These are phyloP conservation scores for Venusia cambrica DNA, from an alignment of 2,888 invertebrate species.

Conservation along the genomic window DNA sequence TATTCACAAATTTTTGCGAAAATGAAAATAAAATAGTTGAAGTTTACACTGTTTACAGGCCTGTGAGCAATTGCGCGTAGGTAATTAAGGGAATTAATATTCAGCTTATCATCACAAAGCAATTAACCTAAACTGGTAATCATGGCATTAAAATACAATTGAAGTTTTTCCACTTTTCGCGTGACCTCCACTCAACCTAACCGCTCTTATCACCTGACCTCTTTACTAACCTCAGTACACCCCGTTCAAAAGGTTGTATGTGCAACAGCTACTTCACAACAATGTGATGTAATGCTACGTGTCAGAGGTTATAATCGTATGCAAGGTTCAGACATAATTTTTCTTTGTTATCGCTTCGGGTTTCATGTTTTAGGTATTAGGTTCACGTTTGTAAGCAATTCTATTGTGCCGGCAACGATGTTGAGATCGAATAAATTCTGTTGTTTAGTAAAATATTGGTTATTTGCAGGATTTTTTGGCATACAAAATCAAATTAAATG, in stretches of 20 bases:
- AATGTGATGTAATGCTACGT: constrained; percentile 29
- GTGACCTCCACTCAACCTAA: constrained; percentile 58
- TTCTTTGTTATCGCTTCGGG: constrained; percentile 54
- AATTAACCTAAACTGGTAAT: constrained; percentile 16
- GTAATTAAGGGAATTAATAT: too few relatives aligned
- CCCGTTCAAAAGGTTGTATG: constrained; percentile 42
- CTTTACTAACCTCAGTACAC: constrained; percentile 54
- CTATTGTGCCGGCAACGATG: constrained; percentile 38
- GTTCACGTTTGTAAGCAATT: constrained; percentile 50
- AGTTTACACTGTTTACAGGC: too few relatives aligned
- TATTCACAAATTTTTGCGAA: neutral
- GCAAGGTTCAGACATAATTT: constrained; percentile 35
- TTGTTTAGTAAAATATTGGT: too few relatives aligned
- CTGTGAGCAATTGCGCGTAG: too few relatives aligned
- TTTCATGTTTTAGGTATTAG: constrained; percentile 60
- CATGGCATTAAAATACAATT: constrained; percentile 27
- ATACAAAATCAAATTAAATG: too few relatives aligned
- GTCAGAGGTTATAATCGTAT: constrained; percentile 34
- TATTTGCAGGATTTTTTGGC: too few relatives aligned
- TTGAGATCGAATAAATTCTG: too few relatives aligned
- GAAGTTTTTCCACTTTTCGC: constrained; percentile 59
- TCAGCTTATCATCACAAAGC: constrained; percentile 1
- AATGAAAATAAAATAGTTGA: too few relatives aligned
- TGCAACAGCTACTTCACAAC: constrained; percentile 22
- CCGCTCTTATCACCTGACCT: constrained; percentile 71